Evolutionary conservation across 2,888 invertebrate genomes (phyloP).

Genomic region (Myathropa florea): DNA sequence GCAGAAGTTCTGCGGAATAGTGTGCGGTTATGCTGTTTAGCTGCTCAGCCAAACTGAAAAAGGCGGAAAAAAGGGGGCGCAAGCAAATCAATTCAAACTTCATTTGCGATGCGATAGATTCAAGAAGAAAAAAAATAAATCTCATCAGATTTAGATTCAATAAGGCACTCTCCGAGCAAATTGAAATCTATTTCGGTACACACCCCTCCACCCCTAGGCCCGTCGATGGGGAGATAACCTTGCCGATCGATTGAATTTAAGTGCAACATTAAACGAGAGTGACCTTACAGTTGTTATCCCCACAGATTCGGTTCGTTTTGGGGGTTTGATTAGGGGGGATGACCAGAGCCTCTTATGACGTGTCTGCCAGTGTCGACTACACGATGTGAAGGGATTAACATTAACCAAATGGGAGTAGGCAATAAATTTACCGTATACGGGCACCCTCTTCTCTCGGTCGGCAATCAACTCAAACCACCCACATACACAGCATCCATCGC

Average conservation of each 20-base stretch:
- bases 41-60: conserved; percentile 47
- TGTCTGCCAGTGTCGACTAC: too few relatives aligned
- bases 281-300: conserved; percentile 7
- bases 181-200: too few relatives aligned
- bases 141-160: conserved; percentile 15
- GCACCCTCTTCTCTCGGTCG: too few relatives aligned
- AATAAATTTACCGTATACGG: background rate
- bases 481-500: too few relatives aligned
- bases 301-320: too few relatives aligned
- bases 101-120: conserved; percentile 11
- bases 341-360: background rate
- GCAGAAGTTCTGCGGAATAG: conserved; percentile 58
- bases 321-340: too few relatives aligned
- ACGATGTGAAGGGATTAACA: background rate
- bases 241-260: background rate
- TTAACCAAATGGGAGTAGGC: conserved; percentile 13
- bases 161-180: background rate
- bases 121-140: background rate
- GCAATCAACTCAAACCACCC: too few relatives aligned
- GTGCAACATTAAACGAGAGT: conserved; percentile 2
- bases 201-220: too few relatives aligned
- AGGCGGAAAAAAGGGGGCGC: background rate
- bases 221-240: too few relatives aligned
- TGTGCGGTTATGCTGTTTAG: conserved; percentile 67
- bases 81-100: conserved; percentile 58